Evolutionary conservation across 2,797 vertebrate genomes (phyloP), one percentile per base, ranked within the genome.

Genomic region (Ctenopoma kingsleyae): DNA sequence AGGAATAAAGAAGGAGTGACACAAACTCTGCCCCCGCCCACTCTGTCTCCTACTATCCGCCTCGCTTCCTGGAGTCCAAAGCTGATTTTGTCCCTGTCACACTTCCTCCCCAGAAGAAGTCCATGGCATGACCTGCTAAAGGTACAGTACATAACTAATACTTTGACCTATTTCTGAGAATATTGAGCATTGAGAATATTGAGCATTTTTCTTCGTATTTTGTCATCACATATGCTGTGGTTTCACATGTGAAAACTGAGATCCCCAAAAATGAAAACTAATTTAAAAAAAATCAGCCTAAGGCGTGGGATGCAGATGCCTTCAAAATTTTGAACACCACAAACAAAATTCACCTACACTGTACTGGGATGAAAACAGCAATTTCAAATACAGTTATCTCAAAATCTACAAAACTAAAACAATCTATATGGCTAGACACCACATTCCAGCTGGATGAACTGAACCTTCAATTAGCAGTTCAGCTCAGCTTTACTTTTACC

Each of bases 1-100:
- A 71, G 66, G 54, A 77, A 64, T 44, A 44, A 67, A 68, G 83
- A 74, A 52, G 65, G 81, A 82, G 69, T 75, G 85, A 82, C 81
- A 76, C 57, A 58, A 86, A 85, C 36, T 11, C 63, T 71, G 65
- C 76, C 70, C 65, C 78, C 67, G 38, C 71, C 73, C 64, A 65
- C 60, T 35, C 38, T 50, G 82, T 83, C 76, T 70, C 67, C 23
- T 81, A 57, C 22, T 1, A 67, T 89, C 76, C 84, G 49, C 30
- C 36, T 79, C 57, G n/a, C 52, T 47, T 74, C 68, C 62, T 46
- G 64, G 44, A 22, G 52, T 75, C 56, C 46, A 54, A 35, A 5
- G 7, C 58, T 36, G 68, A 78, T 25, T 64, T 65, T 81, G 63
- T 82, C 67, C 80, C 58, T 30, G 48, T 20, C 19, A 15, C 60